Percentiles rank a stretch among this genome's conserved stretches.
These are phyloP conservation scores for Xiphophorus birchmanni DNA, from an alignment of 2,797 vertebrate genomes.

Conservation along the genomic window DNA sequence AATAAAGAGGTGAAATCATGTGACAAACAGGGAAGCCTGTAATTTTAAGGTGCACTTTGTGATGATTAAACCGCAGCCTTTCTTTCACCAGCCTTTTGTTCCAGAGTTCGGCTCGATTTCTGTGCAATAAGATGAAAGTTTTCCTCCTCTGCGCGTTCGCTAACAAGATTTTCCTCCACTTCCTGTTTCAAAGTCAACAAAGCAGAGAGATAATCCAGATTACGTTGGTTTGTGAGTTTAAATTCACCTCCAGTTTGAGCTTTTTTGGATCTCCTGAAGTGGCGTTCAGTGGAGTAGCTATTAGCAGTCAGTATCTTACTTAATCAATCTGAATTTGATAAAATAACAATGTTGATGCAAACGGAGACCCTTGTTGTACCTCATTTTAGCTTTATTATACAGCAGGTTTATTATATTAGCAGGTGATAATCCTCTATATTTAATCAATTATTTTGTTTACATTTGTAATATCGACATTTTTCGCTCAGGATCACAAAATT, in stretches of 20 bases:
- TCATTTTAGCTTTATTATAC: not conserved
- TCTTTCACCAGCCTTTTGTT: conserved; percentile 6
- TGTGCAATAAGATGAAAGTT: not conserved
- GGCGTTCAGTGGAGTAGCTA: not conserved
- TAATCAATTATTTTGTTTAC: not conserved
- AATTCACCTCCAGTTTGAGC: not conserved
- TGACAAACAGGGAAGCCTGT: conserved; percentile 29
- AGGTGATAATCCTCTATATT: not conserved
- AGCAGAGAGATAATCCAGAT: too few species aligned
- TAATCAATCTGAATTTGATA: not conserved
- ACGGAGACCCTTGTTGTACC: not conserved
- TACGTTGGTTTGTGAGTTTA: not conserved
- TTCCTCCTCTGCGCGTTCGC: not conserved
- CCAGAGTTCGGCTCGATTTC: not conserved
- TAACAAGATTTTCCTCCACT: not conserved
- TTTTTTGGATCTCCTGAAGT: not conserved
- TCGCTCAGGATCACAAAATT: too few species aligned
- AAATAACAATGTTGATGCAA: not conserved
- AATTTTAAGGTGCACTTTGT: conserved; percentile 29
- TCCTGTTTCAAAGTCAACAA: not conserved
- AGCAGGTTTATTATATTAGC: not conserved
- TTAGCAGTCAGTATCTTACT: not conserved
- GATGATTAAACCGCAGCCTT: conserved; percentile 29
- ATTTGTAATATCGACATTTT: too few species aligned
- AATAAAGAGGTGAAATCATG: conserved; percentile 38